Conservation (phyloP, 2,888 invertebrate species). For the Caenorhabditis panamensis region DNA sequence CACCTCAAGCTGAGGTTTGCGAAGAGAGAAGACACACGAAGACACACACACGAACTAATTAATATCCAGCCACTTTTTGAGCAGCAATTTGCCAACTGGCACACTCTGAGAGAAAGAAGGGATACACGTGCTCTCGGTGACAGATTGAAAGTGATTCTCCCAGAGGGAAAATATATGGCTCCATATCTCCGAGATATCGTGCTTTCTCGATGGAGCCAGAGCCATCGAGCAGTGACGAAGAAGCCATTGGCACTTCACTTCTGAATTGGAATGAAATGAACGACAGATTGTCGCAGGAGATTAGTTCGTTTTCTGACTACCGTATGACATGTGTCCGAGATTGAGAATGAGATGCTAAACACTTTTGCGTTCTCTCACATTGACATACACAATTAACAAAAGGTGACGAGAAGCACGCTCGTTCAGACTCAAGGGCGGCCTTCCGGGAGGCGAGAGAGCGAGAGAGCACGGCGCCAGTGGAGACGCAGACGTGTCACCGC, state of each 20-base stretch:
- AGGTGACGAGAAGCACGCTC: slow-evolving; percentile 52
- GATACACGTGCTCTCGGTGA: slow-evolving; percentile 54
- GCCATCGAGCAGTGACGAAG: too few relatives aligned
- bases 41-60: slow-evolving; percentile 42
- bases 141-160: slow-evolving; percentile 49
- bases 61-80: slow-evolving; percentile 46
- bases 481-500: slow-evolving; percentile 55
- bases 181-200: slow-evolving; percentile 35
- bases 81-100: slow-evolving; percentile 48
- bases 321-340: slow-evolving; percentile 31
- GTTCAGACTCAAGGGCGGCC: slow-evolving; percentile 48
- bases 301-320: slow-evolving; percentile 6
- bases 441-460: slow-evolving; percentile 38
- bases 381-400: slow-evolving; percentile 55
- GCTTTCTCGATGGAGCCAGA: slow-evolving; percentile 32
- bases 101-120: slow-evolving; percentile 12
- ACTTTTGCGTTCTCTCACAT: background rate
- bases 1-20: slow-evolving; percentile 36
- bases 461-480: slow-evolving; percentile 35
- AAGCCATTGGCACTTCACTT: slow-evolving; percentile 22
- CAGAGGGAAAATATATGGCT: slow-evolving; percentile 18
- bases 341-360: background rate
- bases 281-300: slow-evolving; percentile 25
- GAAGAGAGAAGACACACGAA: background rate
- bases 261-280: slow-evolving; percentile 2